Percentiles rank a stretch among this genome's conserved stretches.
Evolutionary conservation across 2,113 vertebrate genomes (phyloP).

Genomic region (Anser brachyrhynchus): DNA sequence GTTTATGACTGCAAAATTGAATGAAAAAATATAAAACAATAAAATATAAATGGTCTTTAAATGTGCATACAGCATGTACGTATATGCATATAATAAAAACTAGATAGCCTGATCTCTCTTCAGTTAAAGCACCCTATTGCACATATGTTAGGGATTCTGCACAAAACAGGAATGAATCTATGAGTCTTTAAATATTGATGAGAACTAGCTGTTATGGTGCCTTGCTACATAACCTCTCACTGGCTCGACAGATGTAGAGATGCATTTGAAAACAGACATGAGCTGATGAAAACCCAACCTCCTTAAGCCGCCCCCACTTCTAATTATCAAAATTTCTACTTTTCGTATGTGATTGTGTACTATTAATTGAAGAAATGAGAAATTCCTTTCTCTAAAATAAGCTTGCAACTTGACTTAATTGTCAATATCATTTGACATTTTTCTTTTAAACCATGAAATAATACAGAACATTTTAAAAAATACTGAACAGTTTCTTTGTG

Average conservation of each 20-base stretch:
- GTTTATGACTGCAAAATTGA: neutral
- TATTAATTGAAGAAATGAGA: neutral
- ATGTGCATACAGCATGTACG: neutral
- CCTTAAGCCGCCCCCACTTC: neutral
- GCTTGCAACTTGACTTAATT: neutral
- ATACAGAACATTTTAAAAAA: neutral
- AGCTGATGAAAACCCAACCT: neutral
- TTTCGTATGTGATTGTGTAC: neutral
- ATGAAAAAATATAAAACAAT: neutral
- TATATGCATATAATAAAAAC: neutral
- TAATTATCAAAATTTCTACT: neutral
- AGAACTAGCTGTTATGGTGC: neutral
- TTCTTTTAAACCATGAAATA: neutral
- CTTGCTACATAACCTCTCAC: neutral
- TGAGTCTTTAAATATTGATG: neutral
- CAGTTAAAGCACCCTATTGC: neutral
- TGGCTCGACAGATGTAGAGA: neutral
- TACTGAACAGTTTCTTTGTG: neutral
- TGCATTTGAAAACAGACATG: neutral
- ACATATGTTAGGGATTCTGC: neutral
- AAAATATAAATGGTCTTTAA: neutral
- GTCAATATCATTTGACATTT: neutral
- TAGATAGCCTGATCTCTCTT: neutral
- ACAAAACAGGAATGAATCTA: neutral
- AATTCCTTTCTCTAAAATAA: neutral